Base-by-base conservation (phyloP, 2,797 vertebrate genomes). In the Paratrypauchen microcephalus region DNA sequence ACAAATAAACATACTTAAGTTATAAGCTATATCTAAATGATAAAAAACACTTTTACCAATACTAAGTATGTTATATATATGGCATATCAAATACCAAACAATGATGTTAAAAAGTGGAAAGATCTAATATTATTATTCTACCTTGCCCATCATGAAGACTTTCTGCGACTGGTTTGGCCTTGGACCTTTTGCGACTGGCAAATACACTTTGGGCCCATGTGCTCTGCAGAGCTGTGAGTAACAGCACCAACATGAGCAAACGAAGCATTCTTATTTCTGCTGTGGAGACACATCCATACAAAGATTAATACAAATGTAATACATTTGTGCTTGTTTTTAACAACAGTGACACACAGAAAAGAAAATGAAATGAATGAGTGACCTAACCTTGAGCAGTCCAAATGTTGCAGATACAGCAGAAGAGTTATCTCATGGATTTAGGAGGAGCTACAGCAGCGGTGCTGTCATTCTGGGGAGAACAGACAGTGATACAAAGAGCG, bases 141-240 rank as follows among this genome's bases (percentile, higher is more conserved):
- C 95, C 95, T 95, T 94, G 93, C 65, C 93, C 91, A 65, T 93
- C 90, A 68, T 94, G 79, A 84, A 93, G 79, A 68, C 88, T 93
- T 89, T 89, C 86, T 41, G 89, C 68, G 63, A 87, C 64, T 13
- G 80, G 75, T 77, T 92, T 94, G 66, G 72, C 58, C 75, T 82
- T 93, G 36, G 76, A 66, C 83, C 88, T 94, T 78, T 83, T 93
- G 65, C 70, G 55, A 54, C 77, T 86, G 65, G 94, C 92, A 15
- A 84, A 84, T 64, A 87, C 71, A 55, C 93, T 92, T 87, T 97
- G 94, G 75, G 94, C 88, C 78, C 86, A 92, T 78, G 92, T 70
- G 2, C 80, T 72, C 54, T 90, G 90, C 56, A 92, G 73, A 69
- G 91, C 90, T 73, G 93, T 78, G 80, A 94, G 82, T 71, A 95